Evolutionary conservation across 23 tunicate genomes (phyloP).

Genomic region (Halocynthia roretzi): DNA sequence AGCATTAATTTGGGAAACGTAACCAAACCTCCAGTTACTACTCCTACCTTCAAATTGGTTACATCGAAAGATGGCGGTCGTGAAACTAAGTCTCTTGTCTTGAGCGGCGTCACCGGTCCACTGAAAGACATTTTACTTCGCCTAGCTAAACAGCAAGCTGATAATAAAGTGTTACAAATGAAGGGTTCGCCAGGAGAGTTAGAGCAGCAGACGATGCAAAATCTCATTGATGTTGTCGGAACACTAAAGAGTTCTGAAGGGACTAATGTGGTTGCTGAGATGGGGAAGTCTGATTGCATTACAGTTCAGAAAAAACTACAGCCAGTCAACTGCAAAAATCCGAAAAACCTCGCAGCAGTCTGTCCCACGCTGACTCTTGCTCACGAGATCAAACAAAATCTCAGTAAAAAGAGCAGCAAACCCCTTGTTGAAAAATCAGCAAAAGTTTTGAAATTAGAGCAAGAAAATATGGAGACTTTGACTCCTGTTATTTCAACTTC

Average conservation of each 20-base stretch:
- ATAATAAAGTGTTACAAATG: conserved; percentile 1
- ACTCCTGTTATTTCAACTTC: no score
- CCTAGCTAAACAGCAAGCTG: conserved; percentile 59
- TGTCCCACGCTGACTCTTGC: conserved; percentile 57
- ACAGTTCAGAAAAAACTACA: neutral
- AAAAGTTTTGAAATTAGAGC: no score
- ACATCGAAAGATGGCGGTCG: conserved; percentile 63
- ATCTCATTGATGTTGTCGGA: conserved; percentile 1
- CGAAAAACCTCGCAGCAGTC: conserved; percentile 14
- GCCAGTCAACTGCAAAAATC: neutral
- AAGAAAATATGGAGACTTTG: no score
- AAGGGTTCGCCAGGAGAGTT: neutral
- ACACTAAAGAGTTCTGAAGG: neutral
- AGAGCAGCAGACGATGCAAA: conserved; percentile 6
- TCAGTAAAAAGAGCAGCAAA: conserved; percentile 36
- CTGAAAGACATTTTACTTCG: conserved; percentile 62
- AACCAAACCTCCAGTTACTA: neutral
- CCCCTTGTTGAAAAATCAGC: neutral
- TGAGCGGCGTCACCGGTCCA: conserved; percentile 70
- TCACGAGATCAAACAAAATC: conserved; percentile 73
- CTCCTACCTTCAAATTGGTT: conserved; percentile 64
- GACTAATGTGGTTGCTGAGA: neutral
- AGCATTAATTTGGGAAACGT: neutral
- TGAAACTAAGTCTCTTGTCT: conserved; percentile 46
- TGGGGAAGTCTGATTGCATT: neutral